phyloP scores from a whole-genome alignment of 2,113 vertebrate genomes.

The Marcusenius ussheri region DNA sequence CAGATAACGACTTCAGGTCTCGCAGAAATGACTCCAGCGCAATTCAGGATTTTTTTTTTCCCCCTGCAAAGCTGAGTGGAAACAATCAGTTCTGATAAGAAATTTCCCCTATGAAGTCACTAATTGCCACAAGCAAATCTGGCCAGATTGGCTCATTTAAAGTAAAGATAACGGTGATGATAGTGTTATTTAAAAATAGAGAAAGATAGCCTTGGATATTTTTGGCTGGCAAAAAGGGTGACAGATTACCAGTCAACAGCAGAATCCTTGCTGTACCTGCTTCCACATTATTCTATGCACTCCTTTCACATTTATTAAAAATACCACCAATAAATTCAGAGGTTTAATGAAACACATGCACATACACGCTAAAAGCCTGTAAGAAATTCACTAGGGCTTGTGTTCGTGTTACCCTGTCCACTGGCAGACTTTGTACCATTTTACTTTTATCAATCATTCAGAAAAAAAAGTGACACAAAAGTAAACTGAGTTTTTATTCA shows the following conservation, averaged over 20 bases:
- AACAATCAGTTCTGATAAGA: slow-evolving; percentile 7
- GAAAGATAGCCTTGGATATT: background rate
- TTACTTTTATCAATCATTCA: background rate
- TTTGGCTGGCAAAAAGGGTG: background rate
- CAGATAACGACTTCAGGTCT: background rate
- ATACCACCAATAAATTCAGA: background rate
- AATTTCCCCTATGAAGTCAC: background rate
- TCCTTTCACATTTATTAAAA: background rate
- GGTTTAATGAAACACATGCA: background rate
- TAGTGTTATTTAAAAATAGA: slow-evolving; percentile 3
- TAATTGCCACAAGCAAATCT: background rate
- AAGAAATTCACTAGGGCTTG: background rate
- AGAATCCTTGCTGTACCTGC: background rate
- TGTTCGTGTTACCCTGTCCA: background rate
- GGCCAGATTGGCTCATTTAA: background rate
- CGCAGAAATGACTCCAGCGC: background rate
- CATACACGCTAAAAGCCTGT: background rate
- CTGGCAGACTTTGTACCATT: background rate
- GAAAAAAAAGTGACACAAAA: background rate
- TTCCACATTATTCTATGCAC: background rate
- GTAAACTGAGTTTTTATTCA: background rate
- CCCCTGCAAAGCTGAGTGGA: background rate
- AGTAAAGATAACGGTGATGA: background rate
- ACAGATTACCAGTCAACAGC: background rate
- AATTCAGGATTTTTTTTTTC: background rate